Conservation (phyloP, 2,888 invertebrate species). For the Mimas tiliae region DNA sequence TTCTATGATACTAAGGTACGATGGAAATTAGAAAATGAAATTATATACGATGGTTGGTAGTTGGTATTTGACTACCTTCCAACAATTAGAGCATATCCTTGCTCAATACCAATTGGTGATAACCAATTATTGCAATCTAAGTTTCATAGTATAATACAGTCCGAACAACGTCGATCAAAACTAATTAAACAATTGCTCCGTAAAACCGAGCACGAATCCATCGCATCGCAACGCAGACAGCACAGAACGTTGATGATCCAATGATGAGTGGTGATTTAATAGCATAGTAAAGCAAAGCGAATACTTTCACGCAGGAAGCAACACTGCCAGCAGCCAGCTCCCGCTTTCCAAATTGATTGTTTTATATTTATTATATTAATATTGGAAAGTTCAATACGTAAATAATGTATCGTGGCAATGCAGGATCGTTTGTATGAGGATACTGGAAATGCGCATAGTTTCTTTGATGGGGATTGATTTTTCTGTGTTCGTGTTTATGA, state of each 20-base stretch:
- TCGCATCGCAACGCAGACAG: neutral
- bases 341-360: slow-evolving; percentile 23
- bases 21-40: no score
- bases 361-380: slow-evolving; percentile 18
- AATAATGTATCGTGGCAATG: slow-evolving; percentile 1
- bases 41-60: no score
- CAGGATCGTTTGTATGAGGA: neutral
- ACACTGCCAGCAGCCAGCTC: neutral
- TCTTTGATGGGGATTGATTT: neutral
- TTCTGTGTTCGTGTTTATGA: neutral
- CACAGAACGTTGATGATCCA: slow-evolving; percentile 5
- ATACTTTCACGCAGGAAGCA: slow-evolving; percentile 20
- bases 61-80: no score
- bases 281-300: neutral
- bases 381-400: slow-evolving; percentile 18
- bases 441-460: neutral
- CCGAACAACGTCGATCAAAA: neutral
- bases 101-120: no score
- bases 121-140: no score
- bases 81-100: no score
- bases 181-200: neutral
- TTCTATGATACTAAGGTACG: no score
- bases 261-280: slow-evolving; percentile 12
- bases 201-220: neutral
- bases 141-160: neutral